Percentiles rank a stretch among this genome's conserved stretches.
These are phyloP conservation scores for Hofmannophila pseudospretella DNA, from an alignment of 2,888 invertebrate genomes.

Conservation along the genomic window DNA sequence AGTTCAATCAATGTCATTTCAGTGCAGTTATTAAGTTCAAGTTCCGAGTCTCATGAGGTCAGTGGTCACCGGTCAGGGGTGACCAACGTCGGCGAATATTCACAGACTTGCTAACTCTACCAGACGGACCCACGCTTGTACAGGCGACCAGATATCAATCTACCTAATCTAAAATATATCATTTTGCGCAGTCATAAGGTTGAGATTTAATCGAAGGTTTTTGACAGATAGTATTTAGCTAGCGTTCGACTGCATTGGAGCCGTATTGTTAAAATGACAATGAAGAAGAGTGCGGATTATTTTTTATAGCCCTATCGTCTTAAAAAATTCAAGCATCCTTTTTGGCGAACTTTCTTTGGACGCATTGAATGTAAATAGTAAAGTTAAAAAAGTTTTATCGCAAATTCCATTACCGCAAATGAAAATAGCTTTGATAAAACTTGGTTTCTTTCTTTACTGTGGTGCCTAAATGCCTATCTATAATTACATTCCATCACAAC, in stretches of 20 bases:
- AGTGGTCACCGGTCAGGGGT: slow-evolving; percentile 68
- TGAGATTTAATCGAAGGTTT: too few relatives aligned
- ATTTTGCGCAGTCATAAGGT: too few relatives aligned
- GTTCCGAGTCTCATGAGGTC: slow-evolving; percentile 68
- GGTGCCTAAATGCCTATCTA: too few relatives aligned
- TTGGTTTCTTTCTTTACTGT: too few relatives aligned
- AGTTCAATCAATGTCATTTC: slow-evolving; percentile 44
- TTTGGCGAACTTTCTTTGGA: neutral
- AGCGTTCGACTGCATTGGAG: too few relatives aligned
- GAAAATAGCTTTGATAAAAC: neutral
- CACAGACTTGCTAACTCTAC: slow-evolving; percentile 14
- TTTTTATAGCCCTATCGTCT: slow-evolving; percentile 3
- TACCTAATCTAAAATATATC: too few relatives aligned
- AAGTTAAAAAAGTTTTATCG: neutral
- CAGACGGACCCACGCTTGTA: slow-evolving; percentile 39
- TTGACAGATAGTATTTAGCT: too few relatives aligned
- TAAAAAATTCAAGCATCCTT: neutral
- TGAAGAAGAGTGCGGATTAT: slow-evolving; percentile 20
- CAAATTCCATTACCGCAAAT: neutral
- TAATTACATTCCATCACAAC: too few relatives aligned
- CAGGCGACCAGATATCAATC: too few relatives aligned
- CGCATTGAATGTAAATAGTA: neutral
- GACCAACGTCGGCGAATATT: slow-evolving; percentile 55
- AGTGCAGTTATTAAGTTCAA: slow-evolving; percentile 39
- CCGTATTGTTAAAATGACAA: slow-evolving; percentile 27